Percentiles rank a stretch among this genome's conserved stretches.
These are phyloP conservation scores for Dolichotis patagonum DNA, from an alignment of 2,113 vertebrate genomes.

Conservation along the genomic window DNA sequence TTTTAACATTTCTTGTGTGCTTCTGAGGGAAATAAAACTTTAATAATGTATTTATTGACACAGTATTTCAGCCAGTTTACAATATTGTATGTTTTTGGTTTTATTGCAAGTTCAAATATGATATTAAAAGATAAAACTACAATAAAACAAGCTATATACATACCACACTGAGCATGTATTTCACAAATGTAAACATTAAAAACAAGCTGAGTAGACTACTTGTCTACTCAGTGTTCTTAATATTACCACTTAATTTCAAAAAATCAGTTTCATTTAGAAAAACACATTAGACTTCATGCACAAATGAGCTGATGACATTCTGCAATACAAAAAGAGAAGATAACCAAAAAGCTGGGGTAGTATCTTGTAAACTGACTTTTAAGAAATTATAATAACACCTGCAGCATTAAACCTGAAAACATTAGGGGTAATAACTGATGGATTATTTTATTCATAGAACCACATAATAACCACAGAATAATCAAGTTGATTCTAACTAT, in stretches of 20 bases:
- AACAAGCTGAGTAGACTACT: constrained; percentile 12
- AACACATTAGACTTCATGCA: neutral
- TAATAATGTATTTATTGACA: constrained; percentile 7
- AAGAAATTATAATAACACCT: neutral
- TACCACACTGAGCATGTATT: neutral
- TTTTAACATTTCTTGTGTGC: constrained; percentile 27
- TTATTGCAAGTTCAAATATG: constrained; percentile 39
- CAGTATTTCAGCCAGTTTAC: constrained; percentile 45
- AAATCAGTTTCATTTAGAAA: constrained; percentile 41
- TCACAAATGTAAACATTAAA: constrained; percentile 61
- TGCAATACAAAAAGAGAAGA: neutral
- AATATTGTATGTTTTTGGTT: neutral
- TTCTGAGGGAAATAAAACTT: constrained; percentile 57
- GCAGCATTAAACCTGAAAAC: constrained; percentile 49
- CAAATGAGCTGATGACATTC: neutral
- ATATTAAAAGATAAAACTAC: constrained; percentile 42
- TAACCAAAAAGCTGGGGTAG: neutral
- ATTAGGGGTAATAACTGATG: neutral
- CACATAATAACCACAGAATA: neutral
- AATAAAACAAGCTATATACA: constrained; percentile 13
- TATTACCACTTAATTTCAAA: neutral
- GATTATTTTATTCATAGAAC: neutral
- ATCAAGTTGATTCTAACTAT: constrained; percentile 8
- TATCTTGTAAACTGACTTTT: neutral
- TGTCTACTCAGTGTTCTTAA: no score